Conservation (phyloP, 2,113 vertebrate genomes). For the Ictalurus furcatus region DNA sequence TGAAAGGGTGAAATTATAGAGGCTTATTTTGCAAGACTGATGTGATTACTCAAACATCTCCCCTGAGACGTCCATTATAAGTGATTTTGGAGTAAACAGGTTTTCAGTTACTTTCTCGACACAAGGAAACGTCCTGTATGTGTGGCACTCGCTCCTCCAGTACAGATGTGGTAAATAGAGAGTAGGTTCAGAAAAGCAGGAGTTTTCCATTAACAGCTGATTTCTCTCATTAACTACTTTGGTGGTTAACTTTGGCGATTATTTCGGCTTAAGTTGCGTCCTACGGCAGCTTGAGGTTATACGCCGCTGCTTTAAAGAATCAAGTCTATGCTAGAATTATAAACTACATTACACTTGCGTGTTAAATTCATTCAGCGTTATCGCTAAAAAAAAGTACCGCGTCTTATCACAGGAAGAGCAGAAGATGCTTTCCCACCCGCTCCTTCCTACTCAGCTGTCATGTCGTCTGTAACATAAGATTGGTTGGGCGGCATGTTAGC, state of each 20-base stretch:
- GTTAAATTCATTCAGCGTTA: not conserved
- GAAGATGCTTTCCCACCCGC: not conserved
- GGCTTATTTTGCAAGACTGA: no score
- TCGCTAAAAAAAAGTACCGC: not conserved
- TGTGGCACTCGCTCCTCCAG: not conserved
- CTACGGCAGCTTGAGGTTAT: not conserved
- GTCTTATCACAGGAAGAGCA: conserved; percentile 41
- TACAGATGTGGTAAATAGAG: not conserved
- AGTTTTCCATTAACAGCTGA: not conserved
- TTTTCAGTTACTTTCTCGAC: not conserved
- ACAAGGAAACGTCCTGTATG: not conserved
- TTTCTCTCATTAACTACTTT: not conserved
- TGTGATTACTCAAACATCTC: not conserved
- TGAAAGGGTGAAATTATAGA: no score
- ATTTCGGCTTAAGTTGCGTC: not conserved
- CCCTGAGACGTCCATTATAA: not conserved
- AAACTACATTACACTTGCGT: not conserved
- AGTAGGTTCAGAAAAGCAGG: not conserved
- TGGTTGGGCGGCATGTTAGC: not conserved
- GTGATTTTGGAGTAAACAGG: not conserved
- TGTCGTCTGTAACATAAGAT: conserved; percentile 6
- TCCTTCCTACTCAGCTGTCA: conserved; percentile 25
- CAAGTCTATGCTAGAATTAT: not conserved
- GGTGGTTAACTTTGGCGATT: not conserved
- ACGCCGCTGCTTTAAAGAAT: not conserved